Evolutionary conservation across 2,113 vertebrate species (phyloP), one percentile per base, ranked within the genome.

Genomic region (Narcine bancroftii): DNA sequence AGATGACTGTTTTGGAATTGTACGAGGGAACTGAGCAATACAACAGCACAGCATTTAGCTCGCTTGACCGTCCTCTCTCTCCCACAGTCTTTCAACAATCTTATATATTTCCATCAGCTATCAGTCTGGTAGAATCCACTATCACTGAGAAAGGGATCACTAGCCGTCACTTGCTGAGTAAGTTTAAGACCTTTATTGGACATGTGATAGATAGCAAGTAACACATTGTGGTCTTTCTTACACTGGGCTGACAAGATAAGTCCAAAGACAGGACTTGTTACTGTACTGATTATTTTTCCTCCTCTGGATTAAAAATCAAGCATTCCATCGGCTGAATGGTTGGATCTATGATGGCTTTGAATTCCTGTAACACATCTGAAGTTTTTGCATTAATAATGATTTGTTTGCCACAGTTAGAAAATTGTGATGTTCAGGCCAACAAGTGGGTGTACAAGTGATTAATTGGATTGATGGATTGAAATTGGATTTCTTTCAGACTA

Each of bases 131-230:
- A 96, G 97, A 99, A 93, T 98, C 97, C 94, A 99, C 99, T 0
- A 97, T 99, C 94, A 99, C 99, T 0, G 99, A 99, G 93, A 96
- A 98, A 10, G 99, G 98, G 94, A 99, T 99, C 95, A 99, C 99
- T 95, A 99, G 98, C 94, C 97, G 99, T 24, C 98, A 99, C 94
- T 93, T 99, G 93, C 97, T 99, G 0, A 95, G 99, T 99, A 92
- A 96, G 99, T 93, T 79, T 91, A 47, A 81, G 47, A 81, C 24
- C 42, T 29, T 13, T 29, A 24, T 81, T 50, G 21, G 77, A 21
- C 45, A 53, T 33, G 47, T 50, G 13, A 69, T 69, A 45, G 77
- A 11, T 13, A 77, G 75, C 39, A 45, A 42, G 6, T 77, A 9
- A 47, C 9, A 29, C 45, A 29, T 81, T 81, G 47, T 45, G 47